phyloP scores from a whole-genome alignment of 2,797 vertebrate species.

The Lemur catta region DNA sequence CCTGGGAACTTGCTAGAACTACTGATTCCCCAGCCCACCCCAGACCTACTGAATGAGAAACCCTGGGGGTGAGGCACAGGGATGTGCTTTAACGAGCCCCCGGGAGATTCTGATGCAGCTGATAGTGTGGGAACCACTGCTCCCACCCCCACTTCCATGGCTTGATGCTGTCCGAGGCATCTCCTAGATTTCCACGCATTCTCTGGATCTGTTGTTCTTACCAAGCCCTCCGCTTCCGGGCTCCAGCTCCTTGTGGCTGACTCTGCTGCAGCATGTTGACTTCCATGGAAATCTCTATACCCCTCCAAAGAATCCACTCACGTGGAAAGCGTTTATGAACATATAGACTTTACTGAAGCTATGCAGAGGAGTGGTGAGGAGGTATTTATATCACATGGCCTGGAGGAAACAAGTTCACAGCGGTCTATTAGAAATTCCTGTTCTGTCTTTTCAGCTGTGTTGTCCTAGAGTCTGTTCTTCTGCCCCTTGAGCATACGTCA shows the following conservation, averaged over 20 bases:
- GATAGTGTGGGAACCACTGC: background rate
- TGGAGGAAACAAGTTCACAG: background rate
- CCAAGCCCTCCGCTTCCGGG: background rate
- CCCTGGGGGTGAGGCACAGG: background rate
- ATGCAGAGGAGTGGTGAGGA: background rate
- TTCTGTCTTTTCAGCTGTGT: background rate
- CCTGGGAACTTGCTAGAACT: background rate
- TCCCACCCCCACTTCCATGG: background rate
- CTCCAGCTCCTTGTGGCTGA: background rate
- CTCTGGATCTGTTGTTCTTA: background rate
- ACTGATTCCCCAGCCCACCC: background rate
- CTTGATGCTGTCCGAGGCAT: background rate
- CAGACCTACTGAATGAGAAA: background rate
- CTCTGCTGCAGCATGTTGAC: background rate
- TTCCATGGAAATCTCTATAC: background rate
- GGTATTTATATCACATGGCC: background rate
- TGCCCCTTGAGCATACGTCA: background rate
- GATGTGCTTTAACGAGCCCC: background rate
- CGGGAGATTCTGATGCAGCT: background rate
- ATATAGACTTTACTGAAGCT: background rate
- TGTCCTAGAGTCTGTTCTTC: background rate
- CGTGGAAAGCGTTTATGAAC: background rate
- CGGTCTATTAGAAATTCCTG: background rate
- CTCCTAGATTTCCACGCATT: background rate
- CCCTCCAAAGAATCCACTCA: background rate